Percentiles rank a stretch among this genome's conserved stretches.
Evolutionary conservation across 2,888 invertebrate genomes (phyloP).

Genomic region (Heterodera filipjevi): DNA sequence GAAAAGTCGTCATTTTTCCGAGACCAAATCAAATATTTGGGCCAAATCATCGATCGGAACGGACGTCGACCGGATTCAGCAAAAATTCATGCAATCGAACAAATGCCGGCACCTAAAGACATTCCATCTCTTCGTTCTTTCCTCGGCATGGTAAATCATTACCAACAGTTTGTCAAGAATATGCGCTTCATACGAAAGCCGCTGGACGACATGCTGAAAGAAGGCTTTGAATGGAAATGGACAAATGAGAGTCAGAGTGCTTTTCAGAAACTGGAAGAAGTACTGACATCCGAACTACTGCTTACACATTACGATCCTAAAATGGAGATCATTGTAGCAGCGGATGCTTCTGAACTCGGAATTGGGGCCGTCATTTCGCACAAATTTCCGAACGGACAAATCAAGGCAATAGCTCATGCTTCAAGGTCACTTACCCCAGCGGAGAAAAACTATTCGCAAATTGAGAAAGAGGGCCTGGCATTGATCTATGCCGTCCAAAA

Average conservation of each 20-base stretch:
- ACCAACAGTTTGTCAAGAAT: conserved; percentile 34
- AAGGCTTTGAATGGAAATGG: conserved; percentile 42
- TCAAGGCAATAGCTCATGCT: conserved; percentile 46
- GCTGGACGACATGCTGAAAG: conserved; percentile 45
- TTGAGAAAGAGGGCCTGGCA: conserved; percentile 64
- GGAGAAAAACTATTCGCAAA: conserved; percentile 46
- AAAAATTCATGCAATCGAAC: conserved; percentile 38
- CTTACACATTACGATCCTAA: conserved; percentile 56
- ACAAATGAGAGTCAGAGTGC: conserved; percentile 33
- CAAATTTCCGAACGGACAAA: conserved; percentile 52
- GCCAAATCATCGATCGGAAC: conserved; percentile 37
- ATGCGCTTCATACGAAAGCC: conserved; percentile 40
- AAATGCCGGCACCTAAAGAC: conserved; percentile 32
- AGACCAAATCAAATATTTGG: conserved; percentile 42
- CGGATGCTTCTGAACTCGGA: conserved; percentile 66
- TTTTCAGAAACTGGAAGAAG: conserved; percentile 47
- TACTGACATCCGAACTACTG: conserved; percentile 45
- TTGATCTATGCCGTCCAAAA: conserved; percentile 66
- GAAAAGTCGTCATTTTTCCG: conserved; percentile 47
- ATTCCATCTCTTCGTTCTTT: conserved; percentile 28
- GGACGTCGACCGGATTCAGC: conserved; percentile 40
- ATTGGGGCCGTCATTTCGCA: conserved; percentile 53
- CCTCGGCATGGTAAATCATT: conserved; percentile 37
- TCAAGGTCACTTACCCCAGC: conserved; percentile 38
- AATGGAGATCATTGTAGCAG: conserved; percentile 60